Evolutionary conservation across 64 coral and sea anemone species (phyloP).

Genomic region (Stylophora pistillata): DNA sequence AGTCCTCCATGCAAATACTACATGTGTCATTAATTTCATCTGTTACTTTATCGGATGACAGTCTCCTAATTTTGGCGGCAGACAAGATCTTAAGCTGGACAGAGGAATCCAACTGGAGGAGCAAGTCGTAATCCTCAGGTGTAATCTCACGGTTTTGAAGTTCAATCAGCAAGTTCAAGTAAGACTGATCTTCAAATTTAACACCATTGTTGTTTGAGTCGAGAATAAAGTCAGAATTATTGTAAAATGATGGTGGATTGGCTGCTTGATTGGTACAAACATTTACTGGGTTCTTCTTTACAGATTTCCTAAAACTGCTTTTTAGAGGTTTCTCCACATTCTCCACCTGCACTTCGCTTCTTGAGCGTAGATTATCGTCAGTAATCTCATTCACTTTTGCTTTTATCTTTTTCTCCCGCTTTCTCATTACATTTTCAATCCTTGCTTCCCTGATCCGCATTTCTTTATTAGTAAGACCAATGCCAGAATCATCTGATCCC

Average conservation of each 20-base stretch:
- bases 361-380: too few species aligned
- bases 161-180: conserved; percentile 55
- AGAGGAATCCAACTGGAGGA: conserved; percentile 70
- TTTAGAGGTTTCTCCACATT: neutral
- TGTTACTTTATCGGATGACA: conserved; percentile 53
- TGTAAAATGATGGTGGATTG: neutral
- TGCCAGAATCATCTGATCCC: neutral
- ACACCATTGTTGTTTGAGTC: conserved; percentile 27
- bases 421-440: neutral
- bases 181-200: conserved; percentile 48
- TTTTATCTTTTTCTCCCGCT: conserved; percentile 12
- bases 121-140: conserved; percentile 84
- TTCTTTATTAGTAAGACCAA: neutral
- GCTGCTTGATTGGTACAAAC: neutral
- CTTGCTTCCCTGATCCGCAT: neutral
- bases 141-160: conserved; percentile 88
- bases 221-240: conserved; percentile 38
- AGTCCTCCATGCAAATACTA: conserved; percentile 87
- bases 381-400: neutral
- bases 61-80: conserved; percentile 49
- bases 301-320: neutral
- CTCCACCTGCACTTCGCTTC: neutral
- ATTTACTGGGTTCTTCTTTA: neutral
- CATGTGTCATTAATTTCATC: conserved; percentile 35
- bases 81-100: conserved; percentile 65